Percentiles rank a stretch among this genome's conserved stretches.
Evolutionary conservation across 2,797 vertebrate species (phyloP).

Genomic region (Falco columbarius): DNA sequence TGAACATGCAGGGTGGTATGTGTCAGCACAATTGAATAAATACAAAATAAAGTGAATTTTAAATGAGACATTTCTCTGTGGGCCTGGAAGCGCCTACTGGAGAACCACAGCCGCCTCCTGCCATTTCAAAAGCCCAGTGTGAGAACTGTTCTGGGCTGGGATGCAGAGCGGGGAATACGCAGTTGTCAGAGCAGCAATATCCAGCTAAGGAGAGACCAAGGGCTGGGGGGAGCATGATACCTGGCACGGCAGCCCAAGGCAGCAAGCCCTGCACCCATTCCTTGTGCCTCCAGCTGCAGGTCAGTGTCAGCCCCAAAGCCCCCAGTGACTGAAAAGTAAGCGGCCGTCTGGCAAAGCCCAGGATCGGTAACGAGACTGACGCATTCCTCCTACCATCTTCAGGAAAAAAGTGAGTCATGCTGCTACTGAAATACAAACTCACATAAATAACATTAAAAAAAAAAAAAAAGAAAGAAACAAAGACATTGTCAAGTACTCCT

Average conservation of each 20-base stretch:
- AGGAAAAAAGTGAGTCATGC: not conserved
- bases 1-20: constrained; percentile 31
- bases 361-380: not conserved
- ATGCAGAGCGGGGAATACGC: not conserved
- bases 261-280: not conserved
- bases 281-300: not conserved
- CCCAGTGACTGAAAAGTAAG: not conserved
- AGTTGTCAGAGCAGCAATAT: not conserved
- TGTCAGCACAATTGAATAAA: not conserved
- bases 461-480: not conserved
- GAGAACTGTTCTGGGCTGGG: not conserved
- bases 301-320: not conserved
- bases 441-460: constrained; percentile 22
- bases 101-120: not conserved
- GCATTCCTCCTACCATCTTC: not conserved
- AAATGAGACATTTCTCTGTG: not conserved
- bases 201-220: not conserved
- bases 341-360: not conserved
- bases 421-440: constrained; percentile 12
- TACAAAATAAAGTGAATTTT: constrained; percentile 23
- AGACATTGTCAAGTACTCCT: constrained; percentile 29
- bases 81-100: not conserved
- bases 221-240: not conserved
- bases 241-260: not conserved
- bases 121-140: not conserved